These are phyloP conservation scores for Mimumesa dahlbomi DNA, from an alignment of 2,888 invertebrate genomes.

Conservation along the genomic window DNA sequence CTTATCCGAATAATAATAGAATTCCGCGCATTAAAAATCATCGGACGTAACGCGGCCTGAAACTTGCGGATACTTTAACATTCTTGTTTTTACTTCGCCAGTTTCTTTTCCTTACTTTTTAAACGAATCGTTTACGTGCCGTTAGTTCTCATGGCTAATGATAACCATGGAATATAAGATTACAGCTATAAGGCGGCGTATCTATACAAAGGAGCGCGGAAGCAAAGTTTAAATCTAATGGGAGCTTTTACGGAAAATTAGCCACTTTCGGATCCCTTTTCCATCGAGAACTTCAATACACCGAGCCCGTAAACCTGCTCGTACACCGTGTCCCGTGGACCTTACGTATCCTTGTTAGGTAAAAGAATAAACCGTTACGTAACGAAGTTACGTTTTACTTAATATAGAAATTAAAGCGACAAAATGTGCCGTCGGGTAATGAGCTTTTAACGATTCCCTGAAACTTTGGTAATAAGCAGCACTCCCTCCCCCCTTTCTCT, in stretches of 20 bases:
- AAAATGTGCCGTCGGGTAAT: constrained; percentile 22
- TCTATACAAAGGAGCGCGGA: background rate
- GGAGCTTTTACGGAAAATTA: constrained; percentile 30
- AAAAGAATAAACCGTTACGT: constrained; percentile 9
- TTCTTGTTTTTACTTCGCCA: too few relatives aligned
- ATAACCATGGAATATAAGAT: constrained; percentile 7
- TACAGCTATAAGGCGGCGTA: constrained; percentile 2
- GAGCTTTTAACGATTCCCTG: constrained; percentile 29
- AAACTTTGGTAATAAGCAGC: constrained; percentile 10
- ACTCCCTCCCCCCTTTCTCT: too few relatives aligned
- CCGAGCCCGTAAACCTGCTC: background rate
- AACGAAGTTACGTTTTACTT: constrained; percentile 23
- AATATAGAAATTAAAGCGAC: constrained; percentile 42
- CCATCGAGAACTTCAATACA: background rate
- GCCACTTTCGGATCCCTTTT: constrained; percentile 8
- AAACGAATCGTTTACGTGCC: background rate
- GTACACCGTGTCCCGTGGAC: constrained; percentile 1
- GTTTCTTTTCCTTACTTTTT: too few relatives aligned
- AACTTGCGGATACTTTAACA: too few relatives aligned
- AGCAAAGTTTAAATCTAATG: constrained; percentile 21
- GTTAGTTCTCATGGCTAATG: background rate
- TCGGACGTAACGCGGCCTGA: too few relatives aligned
- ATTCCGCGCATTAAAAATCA: too few relatives aligned
- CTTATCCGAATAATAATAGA: too few relatives aligned
- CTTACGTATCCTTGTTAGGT: constrained; percentile 3